Evolutionary conservation across 2,797 vertebrate species (phyloP).

Genomic region (Hapalemur alaotrensis): DNA sequence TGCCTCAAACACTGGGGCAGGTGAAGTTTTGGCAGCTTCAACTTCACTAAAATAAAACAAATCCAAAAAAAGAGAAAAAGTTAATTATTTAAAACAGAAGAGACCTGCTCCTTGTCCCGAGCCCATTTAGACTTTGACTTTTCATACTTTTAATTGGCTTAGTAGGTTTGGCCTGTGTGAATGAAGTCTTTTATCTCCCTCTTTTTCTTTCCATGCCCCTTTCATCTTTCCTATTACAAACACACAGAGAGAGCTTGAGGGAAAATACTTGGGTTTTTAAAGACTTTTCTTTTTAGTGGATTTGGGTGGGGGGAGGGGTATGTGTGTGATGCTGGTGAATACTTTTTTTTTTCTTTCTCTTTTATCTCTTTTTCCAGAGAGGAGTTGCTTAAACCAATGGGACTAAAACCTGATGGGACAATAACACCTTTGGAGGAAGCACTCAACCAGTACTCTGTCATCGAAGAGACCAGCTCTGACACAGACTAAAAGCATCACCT

Average conservation of each 20-base stretch:
- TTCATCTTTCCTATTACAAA: constrained; percentile 80
- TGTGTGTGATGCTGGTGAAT: constrained; percentile 79
- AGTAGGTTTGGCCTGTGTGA: constrained; percentile 81
- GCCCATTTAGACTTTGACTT: constrained; percentile 83
- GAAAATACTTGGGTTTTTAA: constrained; percentile 80
- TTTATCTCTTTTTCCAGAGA: constrained; percentile 89
- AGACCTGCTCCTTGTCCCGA: constrained; percentile 80
- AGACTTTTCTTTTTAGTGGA: constrained; percentile 73
- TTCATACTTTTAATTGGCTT: constrained; percentile 84
- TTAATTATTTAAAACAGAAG: constrained; percentile 73
- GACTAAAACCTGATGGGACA: constrained; percentile 94
- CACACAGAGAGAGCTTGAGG: constrained; percentile 73
- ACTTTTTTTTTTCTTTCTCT: constrained; percentile 68
- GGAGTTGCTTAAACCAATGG: constrained; percentile 97
- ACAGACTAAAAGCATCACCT: constrained; percentile 90
- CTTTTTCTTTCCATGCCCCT: constrained; percentile 78
- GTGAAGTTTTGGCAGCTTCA: constrained; percentile 65
- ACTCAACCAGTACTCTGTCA: constrained; percentile 84
- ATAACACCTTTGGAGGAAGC: constrained; percentile 95
- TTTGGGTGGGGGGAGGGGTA: constrained; percentile 54
- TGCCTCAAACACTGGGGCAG: constrained; percentile 58
- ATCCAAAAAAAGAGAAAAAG: constrained; percentile 32
- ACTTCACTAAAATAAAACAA: constrained; percentile 59
- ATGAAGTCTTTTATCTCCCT: constrained; percentile 83
- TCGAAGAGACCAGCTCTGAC: constrained; percentile 90